These are phyloP conservation scores for Coluber constrictor DNA, from an alignment of 2,797 vertebrate species.

Conservation along the genomic window DNA sequence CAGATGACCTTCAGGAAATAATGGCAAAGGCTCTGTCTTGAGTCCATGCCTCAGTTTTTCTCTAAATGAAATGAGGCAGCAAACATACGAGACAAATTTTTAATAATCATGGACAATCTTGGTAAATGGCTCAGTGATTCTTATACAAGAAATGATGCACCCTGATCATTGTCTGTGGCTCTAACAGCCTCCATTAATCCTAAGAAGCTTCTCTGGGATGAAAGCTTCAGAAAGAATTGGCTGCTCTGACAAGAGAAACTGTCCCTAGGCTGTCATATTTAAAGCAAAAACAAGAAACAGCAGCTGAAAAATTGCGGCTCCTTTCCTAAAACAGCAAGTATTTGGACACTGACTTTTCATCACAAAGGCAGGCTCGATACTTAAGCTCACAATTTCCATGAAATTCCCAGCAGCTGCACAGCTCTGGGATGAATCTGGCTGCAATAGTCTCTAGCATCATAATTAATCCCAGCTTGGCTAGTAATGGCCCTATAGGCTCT, in stretches of 20 bases:
- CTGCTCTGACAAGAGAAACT: not conserved
- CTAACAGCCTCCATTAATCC: slow-evolving; percentile 6
- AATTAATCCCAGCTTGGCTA: not conserved
- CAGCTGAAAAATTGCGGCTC: not conserved
- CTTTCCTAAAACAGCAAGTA: not conserved
- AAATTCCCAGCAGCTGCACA: not conserved
- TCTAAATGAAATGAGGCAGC: not conserved
- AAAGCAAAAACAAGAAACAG: not conserved
- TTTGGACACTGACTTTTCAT: not conserved
- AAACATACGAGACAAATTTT: not conserved
- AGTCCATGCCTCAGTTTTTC: not conserved
- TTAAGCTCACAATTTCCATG: not conserved
- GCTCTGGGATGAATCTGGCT: not conserved
- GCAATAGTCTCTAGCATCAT: not conserved
- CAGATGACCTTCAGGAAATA: not conserved
- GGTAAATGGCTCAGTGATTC: not conserved
- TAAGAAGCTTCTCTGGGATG: not conserved
- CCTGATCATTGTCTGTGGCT: not conserved
- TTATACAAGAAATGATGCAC: not conserved
- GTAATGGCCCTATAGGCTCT: not conserved
- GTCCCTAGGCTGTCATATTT: not conserved
- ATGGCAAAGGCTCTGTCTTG: not conserved
- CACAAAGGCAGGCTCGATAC: not conserved
- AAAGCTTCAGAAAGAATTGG: slow-evolving; percentile 3
- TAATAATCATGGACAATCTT: not conserved